Base-by-base conservation (phyloP, 2,113 vertebrate genomes). In the Rhodinocichla rosea region DNA sequence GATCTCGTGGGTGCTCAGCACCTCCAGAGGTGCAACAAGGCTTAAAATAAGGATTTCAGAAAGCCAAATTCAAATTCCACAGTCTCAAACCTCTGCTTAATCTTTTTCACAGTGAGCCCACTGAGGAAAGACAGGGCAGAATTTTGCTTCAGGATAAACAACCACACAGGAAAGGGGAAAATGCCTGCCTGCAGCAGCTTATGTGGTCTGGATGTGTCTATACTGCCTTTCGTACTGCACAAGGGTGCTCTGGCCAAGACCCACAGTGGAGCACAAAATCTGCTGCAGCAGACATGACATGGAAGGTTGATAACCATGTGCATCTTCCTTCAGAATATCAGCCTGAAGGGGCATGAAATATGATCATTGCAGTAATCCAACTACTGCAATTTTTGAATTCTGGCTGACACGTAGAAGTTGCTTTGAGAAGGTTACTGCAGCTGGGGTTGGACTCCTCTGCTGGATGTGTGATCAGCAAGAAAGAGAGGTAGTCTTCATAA, bases 81-180 rank as follows among this genome's bases (percentile, higher is more conserved):
- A 78, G 49, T 68, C 26, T n/a, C 93, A 96, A 70, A 21, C 6
- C 83, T 82, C 42, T 3, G 1, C 28, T 77, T 85, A 74, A 45
- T 24, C 19, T 91, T 90, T 85, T 80, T 63, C 62, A 85, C 21
- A 62, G 28, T 33, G 32, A 83, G 12, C 18, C 24, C 26, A 33
- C 50, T 70, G 63, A 86, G 55, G 10, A 83, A 85, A 91, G 19
- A 32, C 33, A 63, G 42, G 35, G 21, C 11, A 59, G 42, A 13
- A 59, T 94, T 91, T 88, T 88, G 30, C 42, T 87, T 83, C 64
- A 77, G 42, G 63, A 76, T 49, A 69, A 85, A 37, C 14, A 27
- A 9, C 1, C 1, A 11, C 33, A 76, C 8, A 63, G 37, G 28
- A 70, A 86, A 83, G 35, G 15, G 56, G 52, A 71, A 84, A 42